Conservation (phyloP, 2,888 invertebrate species). For the Drosophila meridionalis region DNA sequence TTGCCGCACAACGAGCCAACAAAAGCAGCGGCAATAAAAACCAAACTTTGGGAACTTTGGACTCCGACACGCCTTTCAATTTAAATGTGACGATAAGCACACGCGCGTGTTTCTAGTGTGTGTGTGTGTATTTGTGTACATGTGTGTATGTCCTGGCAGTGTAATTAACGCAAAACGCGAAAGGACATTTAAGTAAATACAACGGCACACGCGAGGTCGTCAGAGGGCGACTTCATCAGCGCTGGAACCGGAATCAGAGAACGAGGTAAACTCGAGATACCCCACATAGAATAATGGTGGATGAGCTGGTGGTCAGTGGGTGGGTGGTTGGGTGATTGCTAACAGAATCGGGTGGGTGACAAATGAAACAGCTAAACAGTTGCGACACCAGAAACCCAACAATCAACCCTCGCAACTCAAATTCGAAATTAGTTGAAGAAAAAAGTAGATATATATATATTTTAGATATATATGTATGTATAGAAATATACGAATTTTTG, state of each 20-base stretch:
- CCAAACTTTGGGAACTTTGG: constrained; percentile 44
- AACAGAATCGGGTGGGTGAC: constrained; percentile 33
- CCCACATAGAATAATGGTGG: constrained; percentile 20
- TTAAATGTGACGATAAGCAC: constrained; percentile 64
- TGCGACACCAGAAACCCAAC: constrained; percentile 49
- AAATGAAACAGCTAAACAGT: constrained; percentile 63
- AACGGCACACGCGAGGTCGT: constrained; percentile 61
- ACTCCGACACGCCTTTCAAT: constrained; percentile 77
- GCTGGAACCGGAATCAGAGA: constrained; percentile 21
- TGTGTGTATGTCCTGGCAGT: constrained; percentile 39
- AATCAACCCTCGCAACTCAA: constrained; percentile 61
- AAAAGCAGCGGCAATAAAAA: constrained; percentile 57
- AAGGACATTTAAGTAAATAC: constrained; percentile 70
- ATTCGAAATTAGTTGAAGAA: constrained; percentile 52
- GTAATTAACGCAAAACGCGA: constrained; percentile 73
- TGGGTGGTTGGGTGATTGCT: constrained; percentile 22
- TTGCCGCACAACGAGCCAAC: constrained; percentile 54
- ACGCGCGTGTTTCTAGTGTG: constrained; percentile 10
- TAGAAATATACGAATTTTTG: constrained; percentile 60
- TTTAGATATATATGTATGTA: constrained; percentile 14
- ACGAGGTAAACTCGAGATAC: constrained; percentile 51
- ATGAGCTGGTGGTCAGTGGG: constrained; percentile 20
- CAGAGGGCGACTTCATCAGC: constrained; percentile 36
- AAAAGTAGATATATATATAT: constrained; percentile 13
- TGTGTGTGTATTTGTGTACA: constrained; percentile 14